Percentiles rank a stretch among this genome's conserved stretches.
Conservation (phyloP, 2,113 vertebrate genomes). For the Acanthochromis polyacanthus region DNA sequence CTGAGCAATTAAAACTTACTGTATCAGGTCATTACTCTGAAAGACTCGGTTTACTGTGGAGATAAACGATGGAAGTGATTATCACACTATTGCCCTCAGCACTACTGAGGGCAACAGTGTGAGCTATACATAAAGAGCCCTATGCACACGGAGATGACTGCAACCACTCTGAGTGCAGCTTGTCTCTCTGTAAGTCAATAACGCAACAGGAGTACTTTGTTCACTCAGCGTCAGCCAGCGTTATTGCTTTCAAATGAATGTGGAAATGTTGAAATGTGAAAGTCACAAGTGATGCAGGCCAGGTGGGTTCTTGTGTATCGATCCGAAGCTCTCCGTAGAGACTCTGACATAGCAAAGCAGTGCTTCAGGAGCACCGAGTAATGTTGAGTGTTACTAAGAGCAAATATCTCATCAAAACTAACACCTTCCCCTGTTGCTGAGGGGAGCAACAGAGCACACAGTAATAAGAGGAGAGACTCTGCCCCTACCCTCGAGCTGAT, state of each 20-base stretch:
- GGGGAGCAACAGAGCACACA: constrained; percentile 69
- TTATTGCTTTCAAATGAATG: constrained; percentile 50
- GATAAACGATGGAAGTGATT: constrained; percentile 52
- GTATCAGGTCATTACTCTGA: constrained; percentile 56
- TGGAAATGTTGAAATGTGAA: constrained; percentile 37
- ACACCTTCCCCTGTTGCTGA: constrained; percentile 68
- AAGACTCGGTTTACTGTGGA: constrained; percentile 58
- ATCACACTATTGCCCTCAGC: constrained; percentile 41
- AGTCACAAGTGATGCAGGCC: constrained; percentile 29
- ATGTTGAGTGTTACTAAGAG: constrained; percentile 67
- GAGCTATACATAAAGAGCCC: constrained; percentile 19
- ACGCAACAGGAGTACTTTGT: constrained; percentile 19
- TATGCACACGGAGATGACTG: neutral
- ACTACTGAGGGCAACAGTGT: constrained; percentile 34
- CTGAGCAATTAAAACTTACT: constrained; percentile 54
- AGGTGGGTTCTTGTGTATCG: constrained; percentile 27
- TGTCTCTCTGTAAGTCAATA: neutral
- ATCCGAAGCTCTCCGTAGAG: constrained; percentile 47
- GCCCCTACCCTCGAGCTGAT: constrained; percentile 37
- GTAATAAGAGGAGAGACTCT: constrained; percentile 62
- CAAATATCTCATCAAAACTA: constrained; percentile 77
- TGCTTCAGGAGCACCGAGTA: constrained; percentile 68
- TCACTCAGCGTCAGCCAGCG: constrained; percentile 10
- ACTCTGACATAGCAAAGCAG: constrained; percentile 48
- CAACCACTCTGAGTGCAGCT: neutral